Base-by-base conservation (phyloP, 2,113 vertebrate species). In the Tragelaphus scriptus region DNA sequence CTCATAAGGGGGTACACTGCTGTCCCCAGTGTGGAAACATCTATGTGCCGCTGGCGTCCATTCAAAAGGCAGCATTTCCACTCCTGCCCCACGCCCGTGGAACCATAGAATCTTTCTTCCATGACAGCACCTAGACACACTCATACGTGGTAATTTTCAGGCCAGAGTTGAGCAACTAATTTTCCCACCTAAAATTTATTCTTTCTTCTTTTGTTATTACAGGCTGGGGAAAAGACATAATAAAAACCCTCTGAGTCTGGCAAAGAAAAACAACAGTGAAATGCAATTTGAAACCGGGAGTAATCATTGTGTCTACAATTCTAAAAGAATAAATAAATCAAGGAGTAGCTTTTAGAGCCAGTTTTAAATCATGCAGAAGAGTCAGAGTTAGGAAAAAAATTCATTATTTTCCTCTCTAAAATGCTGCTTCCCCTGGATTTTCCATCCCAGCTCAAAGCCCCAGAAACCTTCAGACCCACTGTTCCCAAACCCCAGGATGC, bases 131-230 rank as follows among this genome's bases (percentile, higher is more conserved):
- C 59, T 8, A 6, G 56, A 61, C 7, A 51, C 44, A 16, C 0
- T 3, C 12, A 3, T 5, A 40, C 47, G 4, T 0, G 7, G 82
- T 17, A 28, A 88, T 90, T 82, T 96, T 65, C 80, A 55, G 75
- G 71, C 10, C 1, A 80, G 85, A 59, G 85, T 82, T 10, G 10
- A 95, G 49, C 16, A 28, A 71, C 53, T 85, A 3, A 90, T 65
- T 94, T 92, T 55, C 81, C 92, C 86, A 90, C 40, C 55, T 88
- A 65, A 97, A 95, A 94, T 94, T 30, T 90, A 75, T 90, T 90
- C 71, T 97, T 80, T 75, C 75, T 90, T 81, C 88, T 91, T 95
- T 92, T 84, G 59, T 96, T 96, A 92, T 91, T 63, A 47, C 6
- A 56, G 75, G 14, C 59, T 55, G 53, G 81, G 85, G 65, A 40